phyloP scores from a whole-genome alignment of 1,140 invertebrate genomes.

The Phenacoccus solenopsis region DNA sequence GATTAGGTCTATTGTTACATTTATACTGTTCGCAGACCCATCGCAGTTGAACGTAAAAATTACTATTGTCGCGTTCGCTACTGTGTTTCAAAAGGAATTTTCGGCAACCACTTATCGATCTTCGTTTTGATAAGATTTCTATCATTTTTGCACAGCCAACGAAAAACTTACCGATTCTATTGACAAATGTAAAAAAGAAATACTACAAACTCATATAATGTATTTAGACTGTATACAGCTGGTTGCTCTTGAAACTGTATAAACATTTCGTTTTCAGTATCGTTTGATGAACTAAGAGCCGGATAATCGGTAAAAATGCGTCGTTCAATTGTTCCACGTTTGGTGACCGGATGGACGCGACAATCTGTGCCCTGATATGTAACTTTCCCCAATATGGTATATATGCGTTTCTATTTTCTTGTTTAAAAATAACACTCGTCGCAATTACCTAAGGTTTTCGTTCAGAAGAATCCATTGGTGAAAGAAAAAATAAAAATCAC shows the following conservation, averaged over 20 bases:
- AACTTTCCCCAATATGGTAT: too few species aligned
- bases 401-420: too few species aligned
- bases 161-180: slow-evolving; percentile 1
- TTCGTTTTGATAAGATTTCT: slow-evolving; percentile 14
- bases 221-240: background rate
- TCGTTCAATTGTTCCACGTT: too few species aligned
- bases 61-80: slow-evolving; percentile 9
- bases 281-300: background rate
- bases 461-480: too few species aligned
- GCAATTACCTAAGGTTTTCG: too few species aligned
- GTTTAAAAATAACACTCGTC: too few species aligned
- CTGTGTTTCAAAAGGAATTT: background rate
- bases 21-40: background rate
- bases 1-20: slow-evolving; percentile 9
- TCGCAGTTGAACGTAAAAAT: slow-evolving; percentile 2
- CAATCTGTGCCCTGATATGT: too few species aligned
- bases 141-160: background rate
- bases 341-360: too few species aligned
- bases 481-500: too few species aligned
- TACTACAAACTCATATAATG: background rate
- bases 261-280: background rate
- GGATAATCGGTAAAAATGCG: too few species aligned
- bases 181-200: slow-evolving; percentile 8
- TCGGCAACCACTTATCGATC: slow-evolving; percentile 4
- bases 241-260: background rate